Base-by-base conservation (phyloP, 2,113 vertebrate genomes). In the Morone saxatilis region DNA sequence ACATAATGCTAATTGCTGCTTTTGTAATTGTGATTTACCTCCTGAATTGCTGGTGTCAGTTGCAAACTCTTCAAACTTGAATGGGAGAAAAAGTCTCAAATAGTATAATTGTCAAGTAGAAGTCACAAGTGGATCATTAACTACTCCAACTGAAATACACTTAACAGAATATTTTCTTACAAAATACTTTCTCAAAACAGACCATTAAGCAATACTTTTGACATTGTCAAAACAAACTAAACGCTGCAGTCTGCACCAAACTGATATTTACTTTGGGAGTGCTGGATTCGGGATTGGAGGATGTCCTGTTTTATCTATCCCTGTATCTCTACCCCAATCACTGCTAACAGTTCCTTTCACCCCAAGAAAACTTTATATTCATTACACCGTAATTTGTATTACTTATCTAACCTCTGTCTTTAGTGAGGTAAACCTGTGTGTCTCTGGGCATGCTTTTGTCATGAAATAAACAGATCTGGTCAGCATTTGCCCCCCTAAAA, bases 391-490 rank as follows among this genome's bases (percentile, higher is more conserved):
- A 8, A 60, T 67, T 68, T 36, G 6, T n/a, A 45, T 14, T 38
- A 71, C 38, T 25, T 50, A 0, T 59, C 40, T 20, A 40, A 71
- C 45, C 40, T 70, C 62, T 69, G 5, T 78, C 51, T 51, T 54
- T 56, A 3, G 4, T 50, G 20, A 65, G 13, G 36, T 69, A 67
- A 76, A 5, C 9, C 56, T 22, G n/a, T 43, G 8, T 68, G 41
- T 63, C 14, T n/a, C 17, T 31, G 10, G 0, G 11, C 16, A 51
- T 16, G 43, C 10, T 73, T 76, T 53, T 40, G 13, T 48, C 50
- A 79, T 74, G 22, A 63, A 59, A 62, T 38, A 25, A 71, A 70
- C 83, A 83, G 85, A 89, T 82, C 63, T 92, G 87, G 59, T 70
- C 67, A 81, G 48, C 45, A 65, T 80, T 78, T 68, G 48, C 4